Conservation (phyloP, 2,113 vertebrate genomes). For the Rostratula benghalensis region DNA sequence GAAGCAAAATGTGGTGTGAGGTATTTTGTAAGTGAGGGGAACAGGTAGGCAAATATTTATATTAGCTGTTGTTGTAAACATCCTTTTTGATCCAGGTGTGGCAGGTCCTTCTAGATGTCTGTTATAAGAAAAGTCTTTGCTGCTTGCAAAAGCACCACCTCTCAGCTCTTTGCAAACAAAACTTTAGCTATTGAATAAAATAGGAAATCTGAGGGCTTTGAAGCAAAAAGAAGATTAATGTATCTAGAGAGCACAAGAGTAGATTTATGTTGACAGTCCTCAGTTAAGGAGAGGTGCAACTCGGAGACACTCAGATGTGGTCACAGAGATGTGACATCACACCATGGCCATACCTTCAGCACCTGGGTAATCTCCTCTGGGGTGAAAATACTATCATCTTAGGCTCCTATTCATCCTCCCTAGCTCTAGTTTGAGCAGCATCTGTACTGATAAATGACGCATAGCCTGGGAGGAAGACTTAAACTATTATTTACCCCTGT, state of each 20-base stretch:
- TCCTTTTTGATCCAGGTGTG: neutral
- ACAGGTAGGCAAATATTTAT: neutral
- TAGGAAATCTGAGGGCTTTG: neutral
- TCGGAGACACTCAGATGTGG: accelerated
- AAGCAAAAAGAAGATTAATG: neutral
- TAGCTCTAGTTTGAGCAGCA: neutral
- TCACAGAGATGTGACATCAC: neutral
- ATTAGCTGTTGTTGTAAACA: neutral
- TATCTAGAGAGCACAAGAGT: neutral
- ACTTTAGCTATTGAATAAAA: neutral
- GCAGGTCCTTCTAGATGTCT: neutral
- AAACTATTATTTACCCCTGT: accelerated
- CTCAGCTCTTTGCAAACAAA: neutral
- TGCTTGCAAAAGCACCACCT: neutral
- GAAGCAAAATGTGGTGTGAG: neutral
- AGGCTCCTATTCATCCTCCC: neutral
- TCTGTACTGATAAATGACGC: neutral
- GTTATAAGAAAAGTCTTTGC: neutral
- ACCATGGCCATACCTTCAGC: neutral
- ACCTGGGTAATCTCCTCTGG: neutral
- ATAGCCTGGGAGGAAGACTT: neutral
- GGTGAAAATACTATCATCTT: neutral
- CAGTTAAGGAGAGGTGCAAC: neutral
- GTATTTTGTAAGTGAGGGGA: neutral
- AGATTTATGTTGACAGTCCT: neutral